phyloP scores from a whole-genome alignment of 2,797 vertebrate species.

The Micromesistius poutassou region DNA sequence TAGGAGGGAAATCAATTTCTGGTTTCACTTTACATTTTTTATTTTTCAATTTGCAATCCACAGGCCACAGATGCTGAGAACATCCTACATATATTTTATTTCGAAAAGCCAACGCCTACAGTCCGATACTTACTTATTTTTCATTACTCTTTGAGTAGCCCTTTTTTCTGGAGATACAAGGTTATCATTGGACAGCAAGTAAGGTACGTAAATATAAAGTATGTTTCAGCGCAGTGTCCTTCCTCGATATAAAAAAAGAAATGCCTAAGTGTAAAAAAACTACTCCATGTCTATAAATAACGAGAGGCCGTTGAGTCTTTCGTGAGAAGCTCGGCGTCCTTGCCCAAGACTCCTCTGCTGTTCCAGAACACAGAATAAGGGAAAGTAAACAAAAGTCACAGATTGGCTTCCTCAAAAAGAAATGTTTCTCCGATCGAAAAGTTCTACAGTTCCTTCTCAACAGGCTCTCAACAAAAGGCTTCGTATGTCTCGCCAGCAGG shows the following conservation, averaged over 20 bases:
- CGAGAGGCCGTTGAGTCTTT: slow-evolving; percentile 37
- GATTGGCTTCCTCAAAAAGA: slow-evolving; percentile 21
- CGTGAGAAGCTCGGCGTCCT: slow-evolving; percentile 37
- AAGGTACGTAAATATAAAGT: slow-evolving; percentile 51
- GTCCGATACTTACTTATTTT: slow-evolving; percentile 28
- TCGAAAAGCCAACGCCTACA: slow-evolving; percentile 27
- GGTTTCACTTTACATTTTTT: slow-evolving; percentile 35
- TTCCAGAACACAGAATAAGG: slow-evolving; percentile 40
- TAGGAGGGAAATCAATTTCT: slow-evolving; percentile 37
- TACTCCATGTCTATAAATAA: slow-evolving; percentile 61
- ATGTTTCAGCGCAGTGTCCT: slow-evolving; percentile 60
- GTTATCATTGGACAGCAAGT: slow-evolving; percentile 64
- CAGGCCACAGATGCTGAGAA: slow-evolving; percentile 24
- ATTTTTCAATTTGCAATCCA: slow-evolving; percentile 24
- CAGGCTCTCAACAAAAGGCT: slow-evolving; percentile 7
- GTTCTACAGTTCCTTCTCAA: slow-evolving; percentile 30
- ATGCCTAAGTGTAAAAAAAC: slow-evolving; percentile 52
- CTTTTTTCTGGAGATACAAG: slow-evolving; percentile 57
- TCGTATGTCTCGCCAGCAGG: background rate
- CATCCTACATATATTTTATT: slow-evolving; percentile 24
- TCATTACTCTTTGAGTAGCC: background rate
- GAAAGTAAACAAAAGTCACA: slow-evolving; percentile 42
- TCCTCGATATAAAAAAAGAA: slow-evolving; percentile 50
- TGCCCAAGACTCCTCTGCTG: background rate
- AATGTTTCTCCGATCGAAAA: slow-evolving; percentile 25